A percentile compares a stretch with the other conserved stretches of the same genome.
Conservation (phyloP, 2,888 invertebrate species). For the Panopea generosa region DNA sequence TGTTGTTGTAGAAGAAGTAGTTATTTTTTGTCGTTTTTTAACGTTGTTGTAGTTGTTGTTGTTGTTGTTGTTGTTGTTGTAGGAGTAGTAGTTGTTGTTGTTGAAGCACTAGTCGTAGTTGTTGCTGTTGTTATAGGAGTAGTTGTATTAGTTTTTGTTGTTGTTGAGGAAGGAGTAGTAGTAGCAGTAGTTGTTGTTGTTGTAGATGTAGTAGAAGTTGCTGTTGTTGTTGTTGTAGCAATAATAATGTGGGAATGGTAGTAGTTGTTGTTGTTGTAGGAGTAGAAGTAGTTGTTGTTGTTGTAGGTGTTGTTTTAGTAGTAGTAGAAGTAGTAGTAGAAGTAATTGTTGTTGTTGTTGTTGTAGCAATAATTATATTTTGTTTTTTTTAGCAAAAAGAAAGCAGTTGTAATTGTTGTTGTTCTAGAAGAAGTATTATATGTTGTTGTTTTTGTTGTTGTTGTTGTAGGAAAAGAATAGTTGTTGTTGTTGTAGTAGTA, state of each 20-base stretch:
- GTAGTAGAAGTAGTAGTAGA: too few species aligned
- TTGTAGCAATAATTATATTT: too few species aligned
- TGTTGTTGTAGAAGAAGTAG: background rate
- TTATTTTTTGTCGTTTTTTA: background rate
- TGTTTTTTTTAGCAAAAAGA: too few species aligned
- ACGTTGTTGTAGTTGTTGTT: constrained; percentile 4
- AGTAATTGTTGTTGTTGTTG: too few species aligned
- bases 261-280: constrained; percentile 5
- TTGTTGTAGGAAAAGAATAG: too few species aligned
- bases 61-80: background rate
- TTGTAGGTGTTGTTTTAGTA: constrained; percentile 2
- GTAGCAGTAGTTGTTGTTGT: constrained; percentile 2
- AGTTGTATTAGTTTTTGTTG: background rate
- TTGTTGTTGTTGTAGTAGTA: too few species aligned
- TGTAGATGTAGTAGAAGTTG: constrained; percentile 2
- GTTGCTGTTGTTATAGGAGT: constrained; percentile 11
- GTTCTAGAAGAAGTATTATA: too few species aligned
- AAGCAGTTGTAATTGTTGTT: too few species aligned
- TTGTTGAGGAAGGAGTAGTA: background rate
- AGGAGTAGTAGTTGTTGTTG: constrained; percentile 7
- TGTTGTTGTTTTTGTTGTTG: too few species aligned
- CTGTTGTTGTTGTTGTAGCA: constrained; percentile 4
- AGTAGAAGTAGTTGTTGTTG: constrained; percentile 1
- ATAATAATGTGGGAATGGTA: constrained; percentile 7
- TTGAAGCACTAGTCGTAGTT: constrained; percentile 2